Evolutionary conservation across 2,888 invertebrate species (phyloP).

Genomic region (Ferdinandea cuprea): DNA sequence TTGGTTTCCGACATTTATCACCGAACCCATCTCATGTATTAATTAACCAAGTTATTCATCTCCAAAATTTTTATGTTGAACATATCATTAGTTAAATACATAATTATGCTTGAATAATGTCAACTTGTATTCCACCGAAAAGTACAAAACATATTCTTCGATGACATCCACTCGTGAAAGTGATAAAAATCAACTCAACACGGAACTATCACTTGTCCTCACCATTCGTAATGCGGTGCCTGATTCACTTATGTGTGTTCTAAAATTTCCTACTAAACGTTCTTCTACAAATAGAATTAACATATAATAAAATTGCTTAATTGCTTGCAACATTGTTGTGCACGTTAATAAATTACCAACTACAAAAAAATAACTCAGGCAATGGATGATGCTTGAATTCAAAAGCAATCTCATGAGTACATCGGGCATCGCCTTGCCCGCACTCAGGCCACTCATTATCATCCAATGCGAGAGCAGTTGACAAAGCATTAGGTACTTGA

Average conservation of each 20-base stretch:
- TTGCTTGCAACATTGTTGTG: constrained; percentile 68
- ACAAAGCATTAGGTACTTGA: constrained; percentile 6
- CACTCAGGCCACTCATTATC: not conserved
- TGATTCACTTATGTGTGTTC: constrained; percentile 40
- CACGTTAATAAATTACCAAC: constrained; percentile 41
- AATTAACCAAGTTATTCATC: too few species aligned
- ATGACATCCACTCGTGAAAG: not conserved
- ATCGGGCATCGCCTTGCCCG: not conserved
- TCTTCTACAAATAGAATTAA: constrained; percentile 39
- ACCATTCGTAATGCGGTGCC: not conserved
- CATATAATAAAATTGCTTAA: constrained; percentile 58
- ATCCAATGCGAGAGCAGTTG: not conserved
- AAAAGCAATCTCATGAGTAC: constrained; percentile 13
- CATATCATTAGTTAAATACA: too few species aligned
- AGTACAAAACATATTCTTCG: not conserved
- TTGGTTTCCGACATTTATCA: too few species aligned
- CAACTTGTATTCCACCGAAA: too few species aligned
- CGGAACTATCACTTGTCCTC: constrained; percentile 32
- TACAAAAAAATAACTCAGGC: constrained; percentile 18
- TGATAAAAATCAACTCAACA: constrained; percentile 7
- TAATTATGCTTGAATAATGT: too few species aligned
- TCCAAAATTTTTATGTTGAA: too few species aligned
- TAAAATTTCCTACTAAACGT: constrained; percentile 23
- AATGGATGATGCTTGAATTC: constrained; percentile 39
- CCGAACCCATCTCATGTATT: too few species aligned